phyloP scores from a whole-genome alignment of 2,113 vertebrate species.

The Antechinus flavipes region DNA sequence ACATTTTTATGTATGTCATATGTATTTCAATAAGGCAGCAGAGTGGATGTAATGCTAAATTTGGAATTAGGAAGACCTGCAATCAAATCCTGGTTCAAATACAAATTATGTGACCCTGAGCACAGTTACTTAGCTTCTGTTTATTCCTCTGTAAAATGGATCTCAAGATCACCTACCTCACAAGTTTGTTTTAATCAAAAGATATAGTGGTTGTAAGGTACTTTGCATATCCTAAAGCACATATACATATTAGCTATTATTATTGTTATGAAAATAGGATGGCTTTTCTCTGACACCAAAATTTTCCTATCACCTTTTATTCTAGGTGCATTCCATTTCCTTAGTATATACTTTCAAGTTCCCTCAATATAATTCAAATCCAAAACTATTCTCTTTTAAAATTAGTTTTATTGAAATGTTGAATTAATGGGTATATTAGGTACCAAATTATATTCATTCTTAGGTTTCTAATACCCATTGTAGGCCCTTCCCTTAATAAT shows the following conservation, averaged over 20 bases:
- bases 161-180: background rate
- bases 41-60: background rate
- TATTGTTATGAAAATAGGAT: background rate
- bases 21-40: background rate
- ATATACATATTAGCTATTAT: background rate
- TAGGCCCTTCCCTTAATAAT: background rate
- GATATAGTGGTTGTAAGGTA: background rate
- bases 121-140: background rate
- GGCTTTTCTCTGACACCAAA: background rate
- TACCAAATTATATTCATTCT: background rate
- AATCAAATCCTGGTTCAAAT: background rate
- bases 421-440: background rate
- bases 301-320: background rate
- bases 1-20: background rate
- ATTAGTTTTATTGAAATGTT: background rate
- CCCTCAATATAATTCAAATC: background rate
- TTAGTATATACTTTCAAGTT: background rate
- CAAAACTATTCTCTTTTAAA: background rate
- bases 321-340: background rate
- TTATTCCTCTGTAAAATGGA: background rate
- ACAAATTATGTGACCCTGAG: background rate
- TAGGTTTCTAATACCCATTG: background rate
- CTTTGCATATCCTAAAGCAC: background rate
- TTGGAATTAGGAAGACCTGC: background rate
- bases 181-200: background rate